Conservation (phyloP, 2,888 invertebrate genomes). For the Eupithecia subfuscata region DNA sequence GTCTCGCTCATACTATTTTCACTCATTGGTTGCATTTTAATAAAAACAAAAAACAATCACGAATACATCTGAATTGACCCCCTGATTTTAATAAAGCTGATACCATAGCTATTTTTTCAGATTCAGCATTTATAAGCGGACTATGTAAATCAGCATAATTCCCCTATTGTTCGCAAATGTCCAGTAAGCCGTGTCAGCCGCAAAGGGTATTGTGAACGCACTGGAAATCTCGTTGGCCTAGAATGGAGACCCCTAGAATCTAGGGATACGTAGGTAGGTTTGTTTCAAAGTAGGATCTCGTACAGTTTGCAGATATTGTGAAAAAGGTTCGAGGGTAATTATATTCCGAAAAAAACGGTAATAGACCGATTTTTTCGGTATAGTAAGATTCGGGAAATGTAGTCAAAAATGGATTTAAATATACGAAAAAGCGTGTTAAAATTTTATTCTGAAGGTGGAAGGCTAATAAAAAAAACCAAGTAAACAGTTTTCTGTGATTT, state of each 20-base stretch:
- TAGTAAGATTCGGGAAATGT: not conserved
- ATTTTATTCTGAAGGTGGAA: no score
- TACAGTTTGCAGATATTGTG: not conserved
- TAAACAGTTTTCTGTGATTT: not conserved
- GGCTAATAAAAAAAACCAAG: not conserved
- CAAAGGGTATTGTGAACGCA: constrained; percentile 15
- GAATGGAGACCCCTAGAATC: not conserved
- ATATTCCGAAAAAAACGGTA: not conserved
- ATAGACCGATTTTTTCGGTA: not conserved
- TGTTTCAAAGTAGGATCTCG: not conserved
- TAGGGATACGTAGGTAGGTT: not conserved
- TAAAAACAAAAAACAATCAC: no score
- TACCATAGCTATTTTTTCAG: not conserved
- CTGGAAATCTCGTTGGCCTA: constrained; percentile 9
- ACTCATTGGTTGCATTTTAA: no score
- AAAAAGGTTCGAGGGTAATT: not conserved
- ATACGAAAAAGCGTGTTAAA: no score
- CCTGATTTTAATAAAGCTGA: not conserved
- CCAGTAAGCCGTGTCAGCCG: constrained; percentile 9
- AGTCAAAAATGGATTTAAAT: not conserved
- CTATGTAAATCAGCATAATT: not conserved
- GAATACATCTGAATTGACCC: no score
- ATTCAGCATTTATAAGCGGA: not conserved
- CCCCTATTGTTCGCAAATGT: constrained; percentile 14
- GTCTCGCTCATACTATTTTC: not conserved